phyloP scores from a whole-genome alignment of 2,888 invertebrate species.

The Drosophila greeni region DNA sequence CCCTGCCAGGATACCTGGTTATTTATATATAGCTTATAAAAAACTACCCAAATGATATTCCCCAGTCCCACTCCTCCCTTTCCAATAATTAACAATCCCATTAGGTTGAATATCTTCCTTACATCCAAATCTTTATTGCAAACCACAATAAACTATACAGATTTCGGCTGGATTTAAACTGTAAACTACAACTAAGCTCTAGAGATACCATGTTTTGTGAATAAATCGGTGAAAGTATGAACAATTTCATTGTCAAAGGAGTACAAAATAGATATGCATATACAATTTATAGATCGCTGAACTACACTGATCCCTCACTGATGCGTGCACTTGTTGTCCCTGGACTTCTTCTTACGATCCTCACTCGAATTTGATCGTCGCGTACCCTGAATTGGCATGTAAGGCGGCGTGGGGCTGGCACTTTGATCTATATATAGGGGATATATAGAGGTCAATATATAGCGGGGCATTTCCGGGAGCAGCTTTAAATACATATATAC shows the following conservation, averaged over 20 bases:
- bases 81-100: not conserved
- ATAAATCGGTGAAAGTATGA: constrained; percentile 27
- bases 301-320: constrained; percentile 78
- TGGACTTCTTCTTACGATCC: constrained; percentile 81
- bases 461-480: not conserved
- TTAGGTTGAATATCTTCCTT: constrained; percentile 12
- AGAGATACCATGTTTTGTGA: constrained; percentile 38
- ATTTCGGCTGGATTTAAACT: constrained; percentile 42
- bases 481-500: constrained; percentile 75
- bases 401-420: constrained; percentile 83
- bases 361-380: constrained; percentile 84
- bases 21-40: too few relatives aligned
- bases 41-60: not conserved
- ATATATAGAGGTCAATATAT: constrained; percentile 13
- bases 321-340: constrained; percentile 83
- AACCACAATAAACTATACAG: constrained; percentile 22
- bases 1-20: too few relatives aligned
- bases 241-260: constrained; percentile 65
- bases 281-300: constrained; percentile 1
- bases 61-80: not conserved
- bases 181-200: constrained; percentile 49
- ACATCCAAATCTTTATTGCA: constrained; percentile 53
- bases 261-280: constrained; percentile 20
- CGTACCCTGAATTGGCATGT: constrained; percentile 89
- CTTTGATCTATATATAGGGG: constrained; percentile 76